Evolutionary conservation across 2,113 vertebrate genomes (phyloP), one percentile per base, ranked within the genome.

Genomic region (Ctenomys sociabilis): DNA sequence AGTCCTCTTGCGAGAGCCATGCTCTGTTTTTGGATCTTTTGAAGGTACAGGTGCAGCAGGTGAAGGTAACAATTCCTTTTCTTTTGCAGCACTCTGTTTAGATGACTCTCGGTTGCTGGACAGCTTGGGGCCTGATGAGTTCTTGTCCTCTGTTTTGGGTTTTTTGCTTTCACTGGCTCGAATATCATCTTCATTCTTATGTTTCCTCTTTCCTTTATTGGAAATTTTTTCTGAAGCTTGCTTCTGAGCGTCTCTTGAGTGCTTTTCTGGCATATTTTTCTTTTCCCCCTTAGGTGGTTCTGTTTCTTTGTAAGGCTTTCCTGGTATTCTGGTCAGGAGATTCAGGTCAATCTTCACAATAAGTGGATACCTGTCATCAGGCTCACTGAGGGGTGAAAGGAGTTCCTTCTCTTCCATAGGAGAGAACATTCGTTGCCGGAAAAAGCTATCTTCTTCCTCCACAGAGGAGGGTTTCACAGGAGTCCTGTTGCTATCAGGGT

Each of bases 291-390:
- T n/a, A n/a, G n/a, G 98, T 94, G 98, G 98, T 0, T 98, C 99
- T 1, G 98, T 95, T 68, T 99, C 99, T 98, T 99, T 99, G 98
- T 99, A 99, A 97, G 99, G 98, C 97, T 99, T 99, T 97, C 99
- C 99, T 17, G 99, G 99, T 96, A 99, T 99, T 97, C 99, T 98
- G 12, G 99, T 98, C 94, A 99, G 98, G 97, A 99, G 99, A 98
- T 95, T 99, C 98, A 99, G 99, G 98, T 99, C 99, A 96, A 99
- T 99, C 98, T 99, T 99, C 95, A 99, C 99, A 91, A 99, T 98
- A 88, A 99, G 98, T 12, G 99, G 98, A 96, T 99, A 99, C 96
- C 99, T 99, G 96, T 99, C 99, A 88, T 99, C 99, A 1, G 99
- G 98, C 94, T 99, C 99, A 96, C 99, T 99, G 91, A 99, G 99